These are phyloP conservation scores for Orthonychiurus folsomi DNA, from an alignment of 2,888 invertebrate species.

Conservation along the genomic window DNA sequence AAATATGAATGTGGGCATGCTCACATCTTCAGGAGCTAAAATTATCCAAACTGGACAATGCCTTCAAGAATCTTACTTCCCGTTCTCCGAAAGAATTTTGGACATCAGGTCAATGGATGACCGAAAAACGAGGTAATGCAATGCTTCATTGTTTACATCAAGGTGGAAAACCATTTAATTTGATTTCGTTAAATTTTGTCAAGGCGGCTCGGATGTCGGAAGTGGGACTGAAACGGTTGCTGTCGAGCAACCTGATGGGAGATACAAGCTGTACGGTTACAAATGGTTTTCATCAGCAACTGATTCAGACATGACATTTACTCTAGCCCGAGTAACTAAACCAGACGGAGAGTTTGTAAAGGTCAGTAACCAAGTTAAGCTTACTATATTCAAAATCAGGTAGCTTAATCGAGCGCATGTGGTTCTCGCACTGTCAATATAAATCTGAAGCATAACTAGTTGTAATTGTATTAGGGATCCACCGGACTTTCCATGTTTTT, in stretches of 20 bases:
- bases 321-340: constrained; percentile 48
- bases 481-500: constrained; percentile 50
- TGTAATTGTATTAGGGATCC: constrained; percentile 45
- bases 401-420: background rate
- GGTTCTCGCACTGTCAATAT: background rate
- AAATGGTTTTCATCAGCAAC: constrained; percentile 55
- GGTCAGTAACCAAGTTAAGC: constrained; percentile 43
- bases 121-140: constrained; percentile 46
- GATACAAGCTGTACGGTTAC: constrained; percentile 49
- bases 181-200: background rate
- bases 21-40: constrained; percentile 29
- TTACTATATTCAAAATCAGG: background rate
- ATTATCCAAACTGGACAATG: constrained; percentile 29
- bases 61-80: constrained; percentile 43
- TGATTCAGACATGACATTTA: constrained; percentile 51
- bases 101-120: constrained; percentile 57
- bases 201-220: constrained; percentile 52
- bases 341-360: constrained; percentile 43
- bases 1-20: background rate
- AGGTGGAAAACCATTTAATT: too few relatives aligned
- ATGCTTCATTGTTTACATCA: background rate
- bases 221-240: constrained; percentile 49
- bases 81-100: constrained; percentile 48
- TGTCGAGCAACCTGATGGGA: constrained; percentile 42
- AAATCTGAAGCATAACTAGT: constrained; percentile 9